Evolutionary conservation across 2,888 invertebrate species (phyloP).

Genomic region (Thereva nobilitata): DNA sequence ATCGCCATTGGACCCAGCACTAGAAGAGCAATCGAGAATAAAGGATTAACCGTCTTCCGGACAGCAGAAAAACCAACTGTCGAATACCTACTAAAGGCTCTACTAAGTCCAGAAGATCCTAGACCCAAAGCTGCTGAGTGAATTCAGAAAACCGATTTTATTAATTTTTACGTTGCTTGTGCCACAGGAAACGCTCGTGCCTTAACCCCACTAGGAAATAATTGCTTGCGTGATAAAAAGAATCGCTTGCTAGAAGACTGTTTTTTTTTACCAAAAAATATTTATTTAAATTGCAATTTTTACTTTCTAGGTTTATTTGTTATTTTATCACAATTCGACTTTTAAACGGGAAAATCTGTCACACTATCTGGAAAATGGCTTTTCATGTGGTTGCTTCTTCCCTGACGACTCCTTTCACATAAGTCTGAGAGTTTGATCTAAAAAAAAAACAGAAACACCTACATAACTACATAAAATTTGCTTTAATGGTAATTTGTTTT

Average conservation of each 20-base stretch:
- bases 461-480: not conserved
- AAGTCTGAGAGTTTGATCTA: slow-evolving; percentile 23
- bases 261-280: slow-evolving; percentile 19
- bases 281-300: slow-evolving; percentile 14
- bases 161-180: no score
- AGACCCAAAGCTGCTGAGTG: not conserved
- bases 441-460: slow-evolving; percentile 1
- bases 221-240: not conserved
- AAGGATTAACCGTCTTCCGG: slow-evolving; percentile 57
- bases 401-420: slow-evolving; percentile 24
- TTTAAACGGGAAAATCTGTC: not conserved
- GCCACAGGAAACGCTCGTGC: no score
- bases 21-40: slow-evolving; percentile 59
- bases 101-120: slow-evolving; percentile 52
- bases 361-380: slow-evolving; percentile 17
- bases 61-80: slow-evolving; percentile 62
- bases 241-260: not conserved
- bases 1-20: slow-evolving; percentile 66
- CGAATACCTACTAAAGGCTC: slow-evolving; percentile 59
- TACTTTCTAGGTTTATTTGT: no score
- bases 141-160: no score
- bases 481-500: slow-evolving; percentile 1
- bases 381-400: slow-evolving; percentile 30
- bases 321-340: no score
- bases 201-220: no score